Conservation (phyloP, 2,888 invertebrate genomes). For the Drosophila villosipedis region DNA sequence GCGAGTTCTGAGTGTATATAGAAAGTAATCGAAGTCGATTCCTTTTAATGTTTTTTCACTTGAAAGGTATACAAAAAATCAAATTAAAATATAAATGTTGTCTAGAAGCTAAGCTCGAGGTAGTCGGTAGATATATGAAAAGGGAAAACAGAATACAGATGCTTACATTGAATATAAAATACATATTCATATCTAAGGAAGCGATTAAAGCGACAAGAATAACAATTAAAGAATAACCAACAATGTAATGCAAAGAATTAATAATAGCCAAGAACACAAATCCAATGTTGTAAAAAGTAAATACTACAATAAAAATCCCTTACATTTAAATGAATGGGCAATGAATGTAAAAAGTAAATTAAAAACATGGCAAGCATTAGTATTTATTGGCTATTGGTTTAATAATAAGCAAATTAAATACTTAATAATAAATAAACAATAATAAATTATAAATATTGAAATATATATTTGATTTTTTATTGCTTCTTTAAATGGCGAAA, state of each 20-base stretch:
- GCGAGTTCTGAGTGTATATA: constrained; percentile 56
- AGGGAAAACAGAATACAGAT: constrained; percentile 7
- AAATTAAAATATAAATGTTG: constrained; percentile 50
- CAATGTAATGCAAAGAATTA: constrained; percentile 19
- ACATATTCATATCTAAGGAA: constrained; percentile 65
- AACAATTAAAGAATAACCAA: constrained; percentile 31
- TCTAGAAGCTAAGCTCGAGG: constrained; percentile 44
- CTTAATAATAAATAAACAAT: constrained; percentile 72
- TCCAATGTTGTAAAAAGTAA: constrained; percentile 59
- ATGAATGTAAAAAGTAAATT: constrained; percentile 63
- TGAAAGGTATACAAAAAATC: constrained; percentile 21
- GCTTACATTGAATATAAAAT: constrained; percentile 66
- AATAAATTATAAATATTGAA: constrained; percentile 65
- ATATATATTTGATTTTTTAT: neutral
- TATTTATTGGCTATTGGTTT: constrained; percentile 56
- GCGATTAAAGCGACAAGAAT: constrained; percentile 26
- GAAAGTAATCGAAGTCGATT: constrained; percentile 19
- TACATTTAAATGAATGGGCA: constrained; percentile 35
- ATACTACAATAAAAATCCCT: constrained; percentile 32
- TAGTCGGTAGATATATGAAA: constrained; percentile 21
- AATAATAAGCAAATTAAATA: constrained; percentile 51
- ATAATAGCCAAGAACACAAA: constrained; percentile 23
- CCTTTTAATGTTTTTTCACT: constrained; percentile 30
- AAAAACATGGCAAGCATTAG: constrained; percentile 45
- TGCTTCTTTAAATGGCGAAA: neutral